phyloP scores from a whole-genome alignment of 2,888 invertebrate species.

The Cartodere bifasciata region DNA sequence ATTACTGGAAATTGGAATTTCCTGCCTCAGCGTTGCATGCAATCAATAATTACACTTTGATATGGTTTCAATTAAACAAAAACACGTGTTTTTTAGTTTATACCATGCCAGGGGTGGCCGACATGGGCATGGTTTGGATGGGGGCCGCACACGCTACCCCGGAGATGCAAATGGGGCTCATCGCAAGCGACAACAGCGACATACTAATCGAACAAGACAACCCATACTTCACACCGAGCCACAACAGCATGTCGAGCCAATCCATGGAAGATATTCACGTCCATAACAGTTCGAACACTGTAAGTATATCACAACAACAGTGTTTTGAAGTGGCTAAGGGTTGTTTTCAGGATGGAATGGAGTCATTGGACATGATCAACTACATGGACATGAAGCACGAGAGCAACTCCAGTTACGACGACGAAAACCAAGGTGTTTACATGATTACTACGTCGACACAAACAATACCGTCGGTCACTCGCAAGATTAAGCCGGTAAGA shows the following conservation, averaged over 20 bases:
- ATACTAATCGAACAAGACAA: slow-evolving; percentile 34
- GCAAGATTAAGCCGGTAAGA: slow-evolving; percentile 61
- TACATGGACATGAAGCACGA: slow-evolving; percentile 33
- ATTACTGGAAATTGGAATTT: too few relatives aligned
- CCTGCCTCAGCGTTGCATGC: too few relatives aligned
- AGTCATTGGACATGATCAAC: slow-evolving; percentile 33
- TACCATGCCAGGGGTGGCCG: slow-evolving; percentile 43
- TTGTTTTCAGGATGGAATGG: slow-evolving; percentile 32
- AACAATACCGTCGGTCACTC: slow-evolving; percentile 39
- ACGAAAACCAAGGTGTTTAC: slow-evolving; percentile 34
- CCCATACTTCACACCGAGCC: slow-evolving; percentile 35
- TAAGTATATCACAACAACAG: slow-evolving; percentile 31
- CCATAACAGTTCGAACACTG: slow-evolving; percentile 39
- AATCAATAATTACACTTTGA: too few relatives aligned
- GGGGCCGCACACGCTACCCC: slow-evolving; percentile 40
- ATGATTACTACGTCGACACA: slow-evolving; percentile 43
- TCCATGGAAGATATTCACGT: slow-evolving; percentile 40
- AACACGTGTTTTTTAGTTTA: slow-evolving; percentile 29
- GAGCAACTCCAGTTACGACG: slow-evolving; percentile 37
- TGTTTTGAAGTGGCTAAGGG: too few relatives aligned
- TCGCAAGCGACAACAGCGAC: slow-evolving; percentile 30
- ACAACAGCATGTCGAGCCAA: slow-evolving; percentile 35
- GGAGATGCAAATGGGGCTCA: slow-evolving; percentile 37
- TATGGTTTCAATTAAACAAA: too few relatives aligned
- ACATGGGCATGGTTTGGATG: slow-evolving; percentile 58